Base-by-base conservation (phyloP, 92 coral and sea anemone species). In the Hydrozoanthus gracilis region DNA sequence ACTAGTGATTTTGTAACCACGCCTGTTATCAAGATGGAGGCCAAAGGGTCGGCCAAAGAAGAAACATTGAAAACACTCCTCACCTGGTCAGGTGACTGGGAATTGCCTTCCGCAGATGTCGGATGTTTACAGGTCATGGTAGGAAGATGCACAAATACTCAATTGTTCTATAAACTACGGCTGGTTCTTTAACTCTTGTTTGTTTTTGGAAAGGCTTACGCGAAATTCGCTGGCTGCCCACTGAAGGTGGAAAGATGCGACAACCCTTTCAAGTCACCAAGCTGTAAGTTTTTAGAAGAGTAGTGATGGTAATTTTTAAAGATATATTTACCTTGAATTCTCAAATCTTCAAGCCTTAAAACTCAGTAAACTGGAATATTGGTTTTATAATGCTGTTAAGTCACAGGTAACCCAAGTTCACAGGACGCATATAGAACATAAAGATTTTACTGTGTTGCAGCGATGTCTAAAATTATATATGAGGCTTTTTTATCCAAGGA, bases 211-310 rank as follows among this genome's bases (percentile, higher is more conserved):
- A 48, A 94, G 98, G 87, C 95, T 4, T 94, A 94, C 64, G 94
- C 95, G 15, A 94, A 94, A 83, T 94, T 94, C 84, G 93, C 98
- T 44, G 98, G 92, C 3, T 94, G 95, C 44, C 98, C 98, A 44
- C 20, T 94, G 44, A 92, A 88, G 64, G 92, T 94, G 51, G 86
- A 90, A 20, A 87, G 88, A 44, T 87, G 82, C 56, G 86, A 94
- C 89, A 92, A 92, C 45, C 95, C 95, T 10, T 83, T 93, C 92
- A 92, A 92, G 91, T 94, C 98, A 8, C 93, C 98, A 55, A 78
- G 88, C 35, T 93, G 98, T 94, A 83, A 88, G 98, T 70, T 71
- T 27, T 27, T 27, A 27, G 39, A 27, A 27, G 39, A 27, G 39
- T 27, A 27, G 39, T 27, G 39, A 27, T 27, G 39, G 2, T 27